phyloP scores from a whole-genome alignment of 2,113 vertebrate species.

The Prolemur simus region DNA sequence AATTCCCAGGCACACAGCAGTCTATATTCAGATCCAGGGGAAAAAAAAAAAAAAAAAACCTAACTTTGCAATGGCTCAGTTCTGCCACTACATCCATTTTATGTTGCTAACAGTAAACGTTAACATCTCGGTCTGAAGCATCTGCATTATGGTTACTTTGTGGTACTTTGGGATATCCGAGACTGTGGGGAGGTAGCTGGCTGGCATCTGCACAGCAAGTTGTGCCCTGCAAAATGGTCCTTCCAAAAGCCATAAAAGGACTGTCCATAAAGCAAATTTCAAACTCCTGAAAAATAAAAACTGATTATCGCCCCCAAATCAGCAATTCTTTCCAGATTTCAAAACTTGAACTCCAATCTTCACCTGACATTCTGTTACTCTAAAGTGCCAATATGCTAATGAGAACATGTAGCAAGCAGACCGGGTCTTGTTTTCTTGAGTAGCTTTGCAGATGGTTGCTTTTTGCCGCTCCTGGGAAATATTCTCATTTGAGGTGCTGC shows the following conservation, averaged over 20 bases:
- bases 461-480: not conserved
- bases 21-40: not conserved
- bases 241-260: not conserved
- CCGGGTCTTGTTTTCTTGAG: not conserved
- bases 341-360: not conserved
- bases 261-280: not conserved
- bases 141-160: not conserved
- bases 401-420: not conserved
- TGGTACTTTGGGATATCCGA: not conserved
- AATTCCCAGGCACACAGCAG: not conserved
- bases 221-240: not conserved
- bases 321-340: not conserved
- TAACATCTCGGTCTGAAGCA: not conserved
- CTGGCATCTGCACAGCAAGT: not conserved
- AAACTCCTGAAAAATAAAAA: constrained; percentile 31
- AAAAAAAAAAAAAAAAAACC: not conserved
- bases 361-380: not conserved
- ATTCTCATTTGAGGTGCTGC: not conserved
- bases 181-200: not conserved
- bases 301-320: not conserved
- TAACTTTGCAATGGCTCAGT: not conserved
- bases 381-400: not conserved
- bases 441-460: not conserved
- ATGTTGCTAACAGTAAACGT: not conserved
- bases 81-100: not conserved